Conservation (phyloP, 2,113 vertebrate species). For the Pontoporia blainvillei region DNA sequence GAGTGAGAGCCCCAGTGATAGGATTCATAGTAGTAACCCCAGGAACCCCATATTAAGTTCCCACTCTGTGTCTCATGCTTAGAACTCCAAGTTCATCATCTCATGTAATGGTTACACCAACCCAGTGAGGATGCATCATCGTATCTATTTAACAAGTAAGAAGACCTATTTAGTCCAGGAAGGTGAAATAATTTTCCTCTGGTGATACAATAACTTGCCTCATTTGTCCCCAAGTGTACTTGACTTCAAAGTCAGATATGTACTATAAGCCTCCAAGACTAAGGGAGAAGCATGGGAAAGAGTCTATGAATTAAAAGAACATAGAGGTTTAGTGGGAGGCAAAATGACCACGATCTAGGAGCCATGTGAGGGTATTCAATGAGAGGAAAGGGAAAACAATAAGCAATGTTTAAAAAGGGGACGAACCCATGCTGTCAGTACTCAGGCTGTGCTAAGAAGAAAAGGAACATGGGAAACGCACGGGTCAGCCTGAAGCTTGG, state of each 20-base stretch:
- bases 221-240: not conserved
- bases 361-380: not conserved
- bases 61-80: not conserved
- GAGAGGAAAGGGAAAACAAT: not conserved
- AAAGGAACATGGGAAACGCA: not conserved
- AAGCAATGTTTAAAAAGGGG: not conserved
- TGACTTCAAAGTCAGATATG: not conserved
- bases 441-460: not conserved
- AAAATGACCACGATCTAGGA: not conserved
- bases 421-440: not conserved
- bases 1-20: not conserved
- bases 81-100: not conserved
- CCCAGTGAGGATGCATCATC: not conserved
- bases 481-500: not conserved
- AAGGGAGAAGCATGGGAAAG: not conserved
- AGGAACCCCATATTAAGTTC: not conserved
- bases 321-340: not conserved
- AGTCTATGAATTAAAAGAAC: not conserved
- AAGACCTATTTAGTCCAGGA: not conserved
- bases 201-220: not conserved
- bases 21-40: not conserved
- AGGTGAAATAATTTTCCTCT: not conserved
- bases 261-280: not conserved
- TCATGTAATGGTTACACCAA: not conserved
- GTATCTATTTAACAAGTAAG: not conserved